Evolutionary conservation across 2,888 invertebrate genomes (phyloP).

Genomic region (Drosophila colorata): DNA sequence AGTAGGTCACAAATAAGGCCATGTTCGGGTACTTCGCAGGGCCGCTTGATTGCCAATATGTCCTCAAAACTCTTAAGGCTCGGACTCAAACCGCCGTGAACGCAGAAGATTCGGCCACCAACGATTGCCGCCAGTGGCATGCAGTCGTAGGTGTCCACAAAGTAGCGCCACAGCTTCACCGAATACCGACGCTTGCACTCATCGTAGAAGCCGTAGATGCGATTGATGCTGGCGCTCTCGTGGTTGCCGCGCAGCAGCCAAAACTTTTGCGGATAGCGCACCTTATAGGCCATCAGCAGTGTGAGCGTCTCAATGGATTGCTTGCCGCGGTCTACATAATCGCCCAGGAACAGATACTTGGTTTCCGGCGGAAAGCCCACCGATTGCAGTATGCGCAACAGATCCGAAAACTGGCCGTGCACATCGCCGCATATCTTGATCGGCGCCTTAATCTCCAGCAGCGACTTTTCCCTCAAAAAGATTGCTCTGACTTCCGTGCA

Average conservation of each 20-base stretch:
- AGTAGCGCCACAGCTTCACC: constrained; percentile 99
- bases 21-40: constrained; percentile 98
- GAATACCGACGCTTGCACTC: constrained; percentile 97
- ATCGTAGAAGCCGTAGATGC: constrained; percentile 98
- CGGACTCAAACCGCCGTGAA: constrained; percentile 93
- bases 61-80: constrained; percentile 98
- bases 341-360: constrained; percentile 98
- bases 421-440: constrained; percentile 99
- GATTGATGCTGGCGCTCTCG: constrained; percentile 98
- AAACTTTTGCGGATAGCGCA: constrained; percentile 99
- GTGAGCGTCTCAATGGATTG: constrained; percentile 99
- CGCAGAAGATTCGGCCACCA: constrained; percentile 90
- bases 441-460: constrained; percentile 98
- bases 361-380: constrained; percentile 99
- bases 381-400: constrained; percentile 97
- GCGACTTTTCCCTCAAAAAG: constrained; percentile 98
- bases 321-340: constrained; percentile 99
- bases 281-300: constrained; percentile 97
- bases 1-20: constrained; percentile 97
- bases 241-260: constrained; percentile 98
- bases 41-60: constrained; percentile 98
- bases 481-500: constrained; percentile 99
- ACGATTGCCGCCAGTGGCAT: constrained; percentile 98
- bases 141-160: constrained; percentile 99
- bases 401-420: constrained; percentile 99